Evolutionary conservation across 2,797 vertebrate species (phyloP).

Genomic region (Diceros bicornis): DNA sequence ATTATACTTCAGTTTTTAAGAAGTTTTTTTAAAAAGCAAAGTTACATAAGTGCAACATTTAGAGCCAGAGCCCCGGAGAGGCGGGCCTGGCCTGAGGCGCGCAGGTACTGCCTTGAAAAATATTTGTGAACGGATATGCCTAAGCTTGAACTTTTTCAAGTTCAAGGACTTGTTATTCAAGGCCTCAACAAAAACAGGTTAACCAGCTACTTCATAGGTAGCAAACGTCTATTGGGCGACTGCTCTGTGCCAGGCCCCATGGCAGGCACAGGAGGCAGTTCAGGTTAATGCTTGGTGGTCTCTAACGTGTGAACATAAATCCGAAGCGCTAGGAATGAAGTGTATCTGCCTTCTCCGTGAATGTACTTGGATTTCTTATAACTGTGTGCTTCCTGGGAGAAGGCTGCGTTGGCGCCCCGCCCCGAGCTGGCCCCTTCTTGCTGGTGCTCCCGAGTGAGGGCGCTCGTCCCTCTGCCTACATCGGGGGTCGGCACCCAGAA

Average conservation of each 20-base stretch:
- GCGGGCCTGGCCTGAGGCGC: too few species aligned
- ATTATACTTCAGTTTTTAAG: not conserved
- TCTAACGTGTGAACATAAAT: not conserved
- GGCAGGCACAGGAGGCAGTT: rapidly evolving
- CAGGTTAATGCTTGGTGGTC: not conserved
- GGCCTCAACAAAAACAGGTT: not conserved
- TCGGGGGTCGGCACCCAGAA: not conserved
- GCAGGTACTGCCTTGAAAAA: not conserved
- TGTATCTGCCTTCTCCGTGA: not conserved
- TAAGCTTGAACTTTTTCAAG: not conserved
- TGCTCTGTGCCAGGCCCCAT: not conserved
- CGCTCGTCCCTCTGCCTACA: not conserved
- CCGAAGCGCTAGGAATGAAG: not conserved
- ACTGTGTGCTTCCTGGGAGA: not conserved
- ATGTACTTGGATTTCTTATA: not conserved
- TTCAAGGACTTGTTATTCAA: not conserved
- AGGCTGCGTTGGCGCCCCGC: too few species aligned
- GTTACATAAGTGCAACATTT: not conserved
- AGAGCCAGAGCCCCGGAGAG: not conserved
- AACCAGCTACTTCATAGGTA: not conserved
- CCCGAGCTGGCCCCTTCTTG: not conserved
- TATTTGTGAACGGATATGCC: not conserved
- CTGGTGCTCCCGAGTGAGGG: not conserved
- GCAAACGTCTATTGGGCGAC: not conserved
- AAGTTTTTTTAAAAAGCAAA: not conserved